These are phyloP conservation scores for Colinus virginianus DNA, from an alignment of 2,113 vertebrate genomes.

Conservation along the genomic window DNA sequence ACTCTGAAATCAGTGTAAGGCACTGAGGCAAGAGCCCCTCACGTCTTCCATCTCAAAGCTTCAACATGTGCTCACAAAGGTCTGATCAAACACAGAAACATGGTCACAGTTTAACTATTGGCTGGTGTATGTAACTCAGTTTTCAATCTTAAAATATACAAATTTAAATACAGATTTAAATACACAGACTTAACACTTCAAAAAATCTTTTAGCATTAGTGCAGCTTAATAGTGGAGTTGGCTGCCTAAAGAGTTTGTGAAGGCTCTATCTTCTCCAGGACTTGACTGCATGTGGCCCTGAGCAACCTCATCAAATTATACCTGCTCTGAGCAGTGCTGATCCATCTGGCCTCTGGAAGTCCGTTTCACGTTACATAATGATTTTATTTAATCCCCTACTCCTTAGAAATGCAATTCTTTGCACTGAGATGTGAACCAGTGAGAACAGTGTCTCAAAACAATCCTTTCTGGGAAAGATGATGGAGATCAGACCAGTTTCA, in stretches of 20 bases:
- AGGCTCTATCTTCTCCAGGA: not conserved
- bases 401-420: not conserved
- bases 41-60: not conserved
- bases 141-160: not conserved
- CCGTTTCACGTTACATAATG: not conserved
- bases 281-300: not conserved
- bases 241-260: not conserved
- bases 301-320: not conserved
- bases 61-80: not conserved
- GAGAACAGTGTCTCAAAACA: not conserved
- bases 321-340: not conserved
- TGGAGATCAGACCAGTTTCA: not conserved
- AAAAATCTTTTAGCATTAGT: accelerated
- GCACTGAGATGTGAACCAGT: accelerated
- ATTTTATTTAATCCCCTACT: not conserved
- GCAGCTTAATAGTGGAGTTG: not conserved
- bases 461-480: not conserved
- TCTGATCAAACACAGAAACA: not conserved
- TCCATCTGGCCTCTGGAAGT: not conserved
- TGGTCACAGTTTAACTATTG: not conserved
- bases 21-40: not conserved
- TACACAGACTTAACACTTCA: accelerated
- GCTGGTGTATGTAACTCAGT: not conserved
- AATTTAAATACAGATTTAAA: accelerated
- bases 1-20: not conserved